These are phyloP conservation scores for Hypomecis punctinalis DNA, from an alignment of 2,888 invertebrate species.

Conservation along the genomic window DNA sequence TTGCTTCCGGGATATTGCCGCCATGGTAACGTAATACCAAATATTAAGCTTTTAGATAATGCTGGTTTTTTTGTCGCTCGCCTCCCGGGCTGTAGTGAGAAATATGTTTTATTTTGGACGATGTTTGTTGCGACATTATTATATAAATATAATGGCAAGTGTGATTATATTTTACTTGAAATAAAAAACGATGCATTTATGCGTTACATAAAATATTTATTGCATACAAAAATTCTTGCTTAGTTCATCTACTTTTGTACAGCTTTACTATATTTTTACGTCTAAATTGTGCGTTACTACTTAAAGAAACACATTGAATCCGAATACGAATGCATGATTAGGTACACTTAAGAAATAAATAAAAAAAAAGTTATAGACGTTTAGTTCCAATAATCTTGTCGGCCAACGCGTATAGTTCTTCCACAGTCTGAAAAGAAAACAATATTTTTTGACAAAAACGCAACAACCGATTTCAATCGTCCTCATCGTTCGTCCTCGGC, in stretches of 20 bases:
- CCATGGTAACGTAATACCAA: too few species aligned
- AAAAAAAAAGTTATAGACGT: conserved; percentile 57
- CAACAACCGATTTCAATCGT: background rate
- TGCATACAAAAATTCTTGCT: conserved; percentile 61
- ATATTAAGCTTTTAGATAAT: too few species aligned
- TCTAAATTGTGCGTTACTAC: conserved; percentile 35
- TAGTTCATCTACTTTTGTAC: conserved; percentile 53
- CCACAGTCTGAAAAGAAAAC: conserved; percentile 86
- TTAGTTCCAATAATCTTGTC: conserved; percentile 87
- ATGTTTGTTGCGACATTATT: too few species aligned
- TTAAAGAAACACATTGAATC: conserved; percentile 34
- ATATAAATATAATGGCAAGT: too few species aligned
- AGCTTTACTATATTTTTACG: conserved; percentile 55
- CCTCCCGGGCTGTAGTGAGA: too few species aligned
- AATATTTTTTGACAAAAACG: conserved; percentile 3
- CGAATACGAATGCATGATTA: conserved; percentile 40
- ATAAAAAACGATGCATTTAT: background rate
- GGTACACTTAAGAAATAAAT: conserved; percentile 39
- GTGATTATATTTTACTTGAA: too few species aligned
- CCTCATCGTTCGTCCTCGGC: too few species aligned
- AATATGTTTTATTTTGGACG: too few species aligned
- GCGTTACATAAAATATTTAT: conserved; percentile 49
- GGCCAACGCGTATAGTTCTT: conserved; percentile 88
- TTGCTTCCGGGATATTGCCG: too few species aligned
- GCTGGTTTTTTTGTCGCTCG: too few species aligned